Conservation (phyloP, 2,888 invertebrate genomes). For the Leuctra nigra region DNA sequence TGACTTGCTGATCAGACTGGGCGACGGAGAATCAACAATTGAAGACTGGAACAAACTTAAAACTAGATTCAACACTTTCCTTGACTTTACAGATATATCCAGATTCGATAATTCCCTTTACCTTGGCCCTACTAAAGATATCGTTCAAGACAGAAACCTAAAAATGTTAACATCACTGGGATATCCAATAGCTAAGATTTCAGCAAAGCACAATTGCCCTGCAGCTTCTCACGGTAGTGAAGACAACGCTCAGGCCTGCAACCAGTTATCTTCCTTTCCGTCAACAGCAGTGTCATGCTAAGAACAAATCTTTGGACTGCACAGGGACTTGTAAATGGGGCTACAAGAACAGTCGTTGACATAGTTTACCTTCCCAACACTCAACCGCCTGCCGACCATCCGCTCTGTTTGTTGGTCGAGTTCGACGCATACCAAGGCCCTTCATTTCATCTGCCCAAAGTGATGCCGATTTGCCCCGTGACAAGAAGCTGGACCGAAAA, state of each 20-base stretch:
- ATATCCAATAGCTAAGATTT: background rate
- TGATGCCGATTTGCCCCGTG: background rate
- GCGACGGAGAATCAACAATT: background rate
- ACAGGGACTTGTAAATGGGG: slow-evolving; percentile 1
- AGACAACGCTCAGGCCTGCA: background rate
- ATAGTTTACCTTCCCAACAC: background rate
- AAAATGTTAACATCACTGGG: background rate
- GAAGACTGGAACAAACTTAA: background rate
- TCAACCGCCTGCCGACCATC: background rate
- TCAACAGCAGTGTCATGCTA: background rate
- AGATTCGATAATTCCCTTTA: background rate
- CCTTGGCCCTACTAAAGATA: background rate
- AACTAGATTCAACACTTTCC: background rate
- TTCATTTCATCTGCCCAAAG: background rate
- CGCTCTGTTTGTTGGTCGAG: background rate
- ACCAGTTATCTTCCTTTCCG: background rate
- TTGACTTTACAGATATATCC: background rate
- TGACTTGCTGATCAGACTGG: background rate
- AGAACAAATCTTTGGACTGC: slow-evolving; percentile 5
- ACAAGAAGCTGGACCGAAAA: slow-evolving; percentile 5
- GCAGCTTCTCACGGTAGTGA: background rate
- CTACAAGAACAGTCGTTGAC: slow-evolving; percentile 2
- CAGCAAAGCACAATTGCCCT: background rate
- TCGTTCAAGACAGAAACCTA: background rate
- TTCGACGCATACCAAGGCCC: background rate